Percentiles rank a stretch among this genome's conserved stretches.
Conservation (phyloP, 2,113 vertebrate genomes). For the Ariopsis seemanni region DNA sequence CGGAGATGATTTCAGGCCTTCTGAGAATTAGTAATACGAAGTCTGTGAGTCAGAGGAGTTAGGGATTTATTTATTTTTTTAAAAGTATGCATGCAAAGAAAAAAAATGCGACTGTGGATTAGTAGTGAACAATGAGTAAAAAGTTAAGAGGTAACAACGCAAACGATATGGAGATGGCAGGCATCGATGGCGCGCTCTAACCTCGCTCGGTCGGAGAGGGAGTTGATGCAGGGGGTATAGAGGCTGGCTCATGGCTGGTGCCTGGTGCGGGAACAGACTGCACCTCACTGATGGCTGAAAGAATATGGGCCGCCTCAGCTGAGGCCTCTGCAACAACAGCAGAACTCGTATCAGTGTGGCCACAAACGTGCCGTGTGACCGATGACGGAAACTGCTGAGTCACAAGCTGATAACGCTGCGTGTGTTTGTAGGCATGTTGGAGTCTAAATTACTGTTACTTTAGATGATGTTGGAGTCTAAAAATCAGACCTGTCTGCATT, state of each 20-base stretch:
- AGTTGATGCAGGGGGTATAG: background rate
- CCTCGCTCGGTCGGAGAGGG: conserved; percentile 50
- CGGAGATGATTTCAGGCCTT: background rate
- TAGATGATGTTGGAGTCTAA: too few relatives aligned
- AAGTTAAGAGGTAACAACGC: background rate
- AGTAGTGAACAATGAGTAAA: background rate
- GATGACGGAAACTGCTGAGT: background rate
- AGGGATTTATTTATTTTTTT: background rate
- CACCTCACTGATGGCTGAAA: conserved; percentile 88
- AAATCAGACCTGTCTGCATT: background rate
- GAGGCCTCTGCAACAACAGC: conserved; percentile 77
- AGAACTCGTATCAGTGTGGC: conserved; percentile 30
- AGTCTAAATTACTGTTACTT: background rate
- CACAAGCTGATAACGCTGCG: background rate
- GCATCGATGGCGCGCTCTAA: conserved; percentile 38
- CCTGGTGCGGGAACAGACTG: conserved; percentile 82
- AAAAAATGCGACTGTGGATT: background rate
- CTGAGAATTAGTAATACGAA: background rate
- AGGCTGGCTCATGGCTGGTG: conserved; percentile 67
- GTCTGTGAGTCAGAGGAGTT: background rate
- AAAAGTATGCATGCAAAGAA: background rate
- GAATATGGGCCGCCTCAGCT: conserved; percentile 85
- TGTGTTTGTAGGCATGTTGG: too few relatives aligned
- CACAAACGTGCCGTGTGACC: background rate
- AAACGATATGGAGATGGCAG: conserved; percentile 1